Evolutionary conservation across 1,140 invertebrate genomes (phyloP).

Genomic region (Caenorhabditis briggsae): DNA sequence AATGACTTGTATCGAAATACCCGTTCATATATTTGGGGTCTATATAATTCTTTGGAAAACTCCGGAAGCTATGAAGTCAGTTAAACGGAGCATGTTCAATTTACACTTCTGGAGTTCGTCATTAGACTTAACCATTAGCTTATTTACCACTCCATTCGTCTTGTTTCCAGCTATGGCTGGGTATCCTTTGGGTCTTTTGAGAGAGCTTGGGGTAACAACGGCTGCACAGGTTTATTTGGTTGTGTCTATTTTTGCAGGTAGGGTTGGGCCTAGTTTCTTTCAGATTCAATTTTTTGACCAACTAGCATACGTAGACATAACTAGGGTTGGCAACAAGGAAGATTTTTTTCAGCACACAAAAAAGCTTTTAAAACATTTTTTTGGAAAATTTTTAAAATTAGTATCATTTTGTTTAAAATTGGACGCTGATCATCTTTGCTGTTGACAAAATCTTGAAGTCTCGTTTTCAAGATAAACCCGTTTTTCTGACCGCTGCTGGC

Average conservation of each 20-base stretch:
- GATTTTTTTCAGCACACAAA: no score
- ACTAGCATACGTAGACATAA: no score
- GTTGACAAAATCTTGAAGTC: no score
- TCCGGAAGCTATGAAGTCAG: neutral
- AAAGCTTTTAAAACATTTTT: no score
- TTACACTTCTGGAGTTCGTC: neutral
- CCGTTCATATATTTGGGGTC: neutral
- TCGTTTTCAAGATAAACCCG: no score
- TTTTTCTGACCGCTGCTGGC: no score
- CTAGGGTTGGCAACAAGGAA: no score
- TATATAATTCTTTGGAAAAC: neutral
- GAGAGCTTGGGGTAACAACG: neutral
- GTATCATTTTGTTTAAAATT: no score
- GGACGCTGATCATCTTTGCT: no score
- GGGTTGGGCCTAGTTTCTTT: no score
- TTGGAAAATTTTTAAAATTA: no score
- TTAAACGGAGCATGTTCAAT: slow-evolving; percentile 9
- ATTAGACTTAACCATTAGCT: neutral
- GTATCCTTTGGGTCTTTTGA: neutral
- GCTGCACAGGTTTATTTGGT: neutral
- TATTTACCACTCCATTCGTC: neutral
- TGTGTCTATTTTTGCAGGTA: neutral
- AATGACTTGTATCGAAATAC: slow-evolving; percentile 6
- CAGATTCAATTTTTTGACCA: no score
- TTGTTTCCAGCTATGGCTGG: neutral